phyloP scores from a whole-genome alignment of 1,140 invertebrate genomes.

The Popillia japonica region DNA sequence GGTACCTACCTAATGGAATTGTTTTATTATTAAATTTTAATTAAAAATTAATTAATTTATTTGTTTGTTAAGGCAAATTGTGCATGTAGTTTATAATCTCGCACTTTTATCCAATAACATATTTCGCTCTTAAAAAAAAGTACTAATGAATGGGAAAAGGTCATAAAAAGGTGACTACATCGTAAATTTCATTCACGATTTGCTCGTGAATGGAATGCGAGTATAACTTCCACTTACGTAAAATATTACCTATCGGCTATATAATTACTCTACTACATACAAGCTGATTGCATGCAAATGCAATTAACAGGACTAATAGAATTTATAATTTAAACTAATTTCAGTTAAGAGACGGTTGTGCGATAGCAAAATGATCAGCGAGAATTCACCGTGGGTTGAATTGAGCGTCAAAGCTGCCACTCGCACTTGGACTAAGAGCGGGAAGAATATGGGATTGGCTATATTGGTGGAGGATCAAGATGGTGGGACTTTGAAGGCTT shows the following conservation, averaged over 20 bases:
- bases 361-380: constrained; percentile 55
- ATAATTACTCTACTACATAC: too few species aligned
- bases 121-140: too few species aligned
- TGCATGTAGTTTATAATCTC: not conserved
- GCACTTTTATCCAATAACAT: not conserved
- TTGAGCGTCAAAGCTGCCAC: constrained; percentile 53
- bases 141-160: constrained; percentile 8
- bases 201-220: not conserved
- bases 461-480: constrained; percentile 63
- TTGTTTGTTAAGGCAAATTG: not conserved
- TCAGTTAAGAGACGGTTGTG: constrained; percentile 52
- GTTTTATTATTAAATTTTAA: too few species aligned
- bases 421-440: constrained; percentile 55
- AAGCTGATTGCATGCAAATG: too few species aligned
- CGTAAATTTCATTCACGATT: constrained; percentile 2
- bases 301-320: too few species aligned
- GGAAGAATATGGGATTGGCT: constrained; percentile 67
- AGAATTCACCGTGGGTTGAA: constrained; percentile 54
- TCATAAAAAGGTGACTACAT: not conserved
- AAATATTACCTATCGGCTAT: too few species aligned
- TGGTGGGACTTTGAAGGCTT: constrained; percentile 40
- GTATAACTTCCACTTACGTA: too few species aligned
- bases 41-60: too few species aligned
- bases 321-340: constrained; percentile 47
- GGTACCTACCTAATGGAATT: too few species aligned